Conservation (phyloP, 1,140 invertebrate species). For the Bombus consobrinus region DNA sequence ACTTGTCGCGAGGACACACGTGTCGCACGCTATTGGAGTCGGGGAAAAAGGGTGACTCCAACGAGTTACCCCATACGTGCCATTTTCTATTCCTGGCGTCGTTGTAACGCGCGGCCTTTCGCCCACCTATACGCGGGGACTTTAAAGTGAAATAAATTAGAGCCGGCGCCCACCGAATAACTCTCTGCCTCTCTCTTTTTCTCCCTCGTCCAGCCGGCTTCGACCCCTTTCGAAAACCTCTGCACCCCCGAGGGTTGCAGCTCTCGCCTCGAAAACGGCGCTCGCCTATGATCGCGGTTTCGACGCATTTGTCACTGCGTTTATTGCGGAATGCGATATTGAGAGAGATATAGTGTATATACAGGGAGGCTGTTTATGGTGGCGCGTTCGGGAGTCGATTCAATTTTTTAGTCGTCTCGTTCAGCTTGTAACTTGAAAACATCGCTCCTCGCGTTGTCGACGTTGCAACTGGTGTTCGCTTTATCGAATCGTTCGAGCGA, state of each 20-base stretch:
- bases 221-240: constrained; percentile 50
- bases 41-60: constrained; percentile 70
- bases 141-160: constrained; percentile 82
- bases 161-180: constrained; percentile 57
- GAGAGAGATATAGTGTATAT: constrained; percentile 18
- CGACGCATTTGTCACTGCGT: constrained; percentile 64
- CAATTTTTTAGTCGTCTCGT: constrained; percentile 52
- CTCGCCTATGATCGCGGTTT: constrained; percentile 60
- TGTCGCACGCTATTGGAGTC: constrained; percentile 76
- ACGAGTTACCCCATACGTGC: constrained; percentile 53
- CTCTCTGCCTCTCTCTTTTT: constrained; percentile 16
- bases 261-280: not conserved
- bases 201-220: not conserved
- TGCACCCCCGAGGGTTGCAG: not conserved
- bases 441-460: not conserved
- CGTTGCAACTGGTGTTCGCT: constrained; percentile 21
- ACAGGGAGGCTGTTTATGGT: constrained; percentile 41
- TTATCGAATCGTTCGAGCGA: not conserved
- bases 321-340: constrained; percentile 62
- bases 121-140: constrained; percentile 67
- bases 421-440: not conserved
- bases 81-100: constrained; percentile 52
- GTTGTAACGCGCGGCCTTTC: constrained; percentile 61
- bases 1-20: constrained; percentile 80
- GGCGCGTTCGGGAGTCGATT: constrained; percentile 28